These are phyloP conservation scores for Mnemiopsis leidyi DNA, from an alignment of 37 sponge, comb jelly and placozoan genomes.

Conservation along the genomic window DNA sequence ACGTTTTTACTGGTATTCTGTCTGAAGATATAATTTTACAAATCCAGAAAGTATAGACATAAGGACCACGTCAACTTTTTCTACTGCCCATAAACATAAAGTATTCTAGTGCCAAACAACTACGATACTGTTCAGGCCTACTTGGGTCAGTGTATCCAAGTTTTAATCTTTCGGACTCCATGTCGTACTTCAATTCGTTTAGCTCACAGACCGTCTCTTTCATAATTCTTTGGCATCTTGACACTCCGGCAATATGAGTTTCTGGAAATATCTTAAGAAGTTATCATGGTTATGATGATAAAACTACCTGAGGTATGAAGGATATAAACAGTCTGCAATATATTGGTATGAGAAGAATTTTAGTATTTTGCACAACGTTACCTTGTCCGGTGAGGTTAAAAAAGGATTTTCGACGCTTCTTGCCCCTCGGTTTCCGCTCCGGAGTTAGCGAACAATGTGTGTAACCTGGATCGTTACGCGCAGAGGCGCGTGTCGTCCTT, in stretches of 20 bases:
- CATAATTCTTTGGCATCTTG: neutral
- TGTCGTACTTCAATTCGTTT: neutral
- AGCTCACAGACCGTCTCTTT: neutral
- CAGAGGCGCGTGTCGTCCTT: neutral
- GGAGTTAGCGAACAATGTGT: constrained; percentile 10
- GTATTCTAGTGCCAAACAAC: too few relatives aligned
- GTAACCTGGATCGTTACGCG: neutral
- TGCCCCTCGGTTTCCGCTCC: neutral
- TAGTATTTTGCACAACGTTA: too few relatives aligned
- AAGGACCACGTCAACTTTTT: too few relatives aligned
- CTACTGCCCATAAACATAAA: too few relatives aligned
- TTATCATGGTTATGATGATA: too few relatives aligned
- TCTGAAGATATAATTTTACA: too few relatives aligned
- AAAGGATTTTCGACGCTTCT: neutral
- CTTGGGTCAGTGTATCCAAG: constrained; percentile 39
- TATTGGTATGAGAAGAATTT: too few relatives aligned
- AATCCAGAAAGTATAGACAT: too few relatives aligned
- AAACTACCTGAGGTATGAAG: too few relatives aligned
- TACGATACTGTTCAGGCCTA: too few relatives aligned
- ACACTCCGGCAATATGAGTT: neutral
- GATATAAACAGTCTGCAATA: too few relatives aligned
- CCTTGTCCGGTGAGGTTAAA: constrained; percentile 45
- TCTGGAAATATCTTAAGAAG: too few relatives aligned
- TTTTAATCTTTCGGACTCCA: neutral
- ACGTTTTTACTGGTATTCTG: neutral